A percentile compares a stretch with the other conserved stretches of the same genome.
Conservation (phyloP, 2,113 vertebrate species). For the Xenopus borealis region DNA sequence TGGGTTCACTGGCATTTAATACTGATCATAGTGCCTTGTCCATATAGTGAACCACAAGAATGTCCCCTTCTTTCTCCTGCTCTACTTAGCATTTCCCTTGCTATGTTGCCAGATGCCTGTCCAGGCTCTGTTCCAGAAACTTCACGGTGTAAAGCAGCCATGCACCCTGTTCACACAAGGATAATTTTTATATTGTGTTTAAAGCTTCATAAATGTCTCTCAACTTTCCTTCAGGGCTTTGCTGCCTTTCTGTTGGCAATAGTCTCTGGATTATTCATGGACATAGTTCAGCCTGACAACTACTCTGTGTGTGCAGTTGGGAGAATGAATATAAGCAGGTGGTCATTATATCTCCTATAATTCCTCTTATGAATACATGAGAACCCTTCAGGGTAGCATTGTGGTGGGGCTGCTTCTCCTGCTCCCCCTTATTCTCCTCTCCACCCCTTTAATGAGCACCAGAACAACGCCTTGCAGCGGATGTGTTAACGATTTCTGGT, state of each 20-base stretch:
- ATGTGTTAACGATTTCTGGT: constrained; percentile 89
- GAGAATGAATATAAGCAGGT: constrained; percentile 64
- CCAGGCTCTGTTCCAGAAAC: not conserved
- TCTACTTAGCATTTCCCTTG: too few species aligned
- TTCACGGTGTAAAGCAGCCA: not conserved
- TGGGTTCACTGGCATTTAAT: too few species aligned
- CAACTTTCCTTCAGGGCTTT: not conserved
- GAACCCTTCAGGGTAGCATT: constrained; percentile 50
- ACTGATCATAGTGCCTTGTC: too few species aligned
- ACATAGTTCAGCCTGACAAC: constrained; percentile 18
- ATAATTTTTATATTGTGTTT: constrained; percentile 11
- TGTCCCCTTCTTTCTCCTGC: too few species aligned
- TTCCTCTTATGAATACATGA: constrained; percentile 70
- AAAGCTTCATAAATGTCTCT: not conserved
- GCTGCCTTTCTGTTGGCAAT: not conserved
- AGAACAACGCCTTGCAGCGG: constrained; percentile 71
- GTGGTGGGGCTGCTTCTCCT: constrained; percentile 38
- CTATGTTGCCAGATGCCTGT: not conserved
- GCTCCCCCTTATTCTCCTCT: constrained; percentile 6
- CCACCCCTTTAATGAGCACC: constrained; percentile 53
- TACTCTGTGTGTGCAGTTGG: constrained; percentile 33
- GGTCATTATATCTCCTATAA: constrained; percentile 72
- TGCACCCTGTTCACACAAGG: constrained; percentile 1
- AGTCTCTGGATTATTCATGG: constrained; percentile 16
- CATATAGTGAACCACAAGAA: too few species aligned